Conservation (phyloP, 1,140 invertebrate species). For the Liolophura sinensis region DNA sequence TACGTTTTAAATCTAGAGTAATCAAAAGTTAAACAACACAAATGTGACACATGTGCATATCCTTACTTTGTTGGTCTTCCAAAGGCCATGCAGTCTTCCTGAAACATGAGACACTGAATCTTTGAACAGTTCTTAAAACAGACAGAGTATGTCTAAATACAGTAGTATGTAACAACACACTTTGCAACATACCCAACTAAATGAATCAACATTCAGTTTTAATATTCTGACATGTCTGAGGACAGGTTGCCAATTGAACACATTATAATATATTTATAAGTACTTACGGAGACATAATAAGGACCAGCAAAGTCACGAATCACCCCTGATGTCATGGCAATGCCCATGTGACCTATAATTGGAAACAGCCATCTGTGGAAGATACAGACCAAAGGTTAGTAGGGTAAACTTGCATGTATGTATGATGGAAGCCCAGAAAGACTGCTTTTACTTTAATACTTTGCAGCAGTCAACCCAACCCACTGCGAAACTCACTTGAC, state of each 20-base stretch:
- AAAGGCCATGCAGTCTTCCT: conserved; percentile 97
- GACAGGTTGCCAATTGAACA: background rate
- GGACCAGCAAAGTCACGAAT: conserved; percentile 98
- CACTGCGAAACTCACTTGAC: too few species aligned
- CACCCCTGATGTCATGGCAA: conserved; percentile 86
- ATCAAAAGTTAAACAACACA: background rate
- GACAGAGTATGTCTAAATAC: too few species aligned
- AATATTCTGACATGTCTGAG: too few species aligned
- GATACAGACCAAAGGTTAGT: background rate
- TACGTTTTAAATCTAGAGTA: too few species aligned
- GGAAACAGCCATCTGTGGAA: conserved; percentile 88
- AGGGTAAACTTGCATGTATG: background rate
- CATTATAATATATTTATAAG: too few species aligned
- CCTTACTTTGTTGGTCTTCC: conserved; percentile 83
- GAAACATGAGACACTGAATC: conserved; percentile 23
- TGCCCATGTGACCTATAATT: conserved; percentile 98
- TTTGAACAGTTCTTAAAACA: background rate
- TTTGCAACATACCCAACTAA: too few species aligned
- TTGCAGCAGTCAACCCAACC: background rate
- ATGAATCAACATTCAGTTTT: too few species aligned
- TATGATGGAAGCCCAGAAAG: conserved; percentile 1
- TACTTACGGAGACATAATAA: conserved; percentile 81
- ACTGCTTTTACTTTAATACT: background rate
- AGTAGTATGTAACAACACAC: too few species aligned
- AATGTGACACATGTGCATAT: conserved; percentile 24